Evolutionary conservation across 2,888 invertebrate genomes (phyloP).

Genomic region (Microplitis manilae): DNA sequence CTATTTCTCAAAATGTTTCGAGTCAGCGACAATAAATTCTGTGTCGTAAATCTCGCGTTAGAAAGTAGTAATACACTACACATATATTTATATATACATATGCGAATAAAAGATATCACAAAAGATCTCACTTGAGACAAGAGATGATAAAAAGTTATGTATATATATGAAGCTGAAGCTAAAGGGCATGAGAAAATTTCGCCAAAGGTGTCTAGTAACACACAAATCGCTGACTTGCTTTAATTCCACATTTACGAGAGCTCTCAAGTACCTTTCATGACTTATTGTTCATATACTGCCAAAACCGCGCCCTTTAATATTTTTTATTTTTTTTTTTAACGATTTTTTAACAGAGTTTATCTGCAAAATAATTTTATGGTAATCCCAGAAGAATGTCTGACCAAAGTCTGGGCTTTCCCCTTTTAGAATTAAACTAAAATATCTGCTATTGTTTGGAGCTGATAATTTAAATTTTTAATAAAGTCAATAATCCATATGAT

Average conservation of each 20-base stretch:
- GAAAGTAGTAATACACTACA: slow-evolving; percentile 52
- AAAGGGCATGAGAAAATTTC: background rate
- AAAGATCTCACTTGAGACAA: slow-evolving; percentile 14
- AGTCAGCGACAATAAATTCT: slow-evolving; percentile 31
- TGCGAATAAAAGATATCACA: background rate
- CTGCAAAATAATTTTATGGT: background rate
- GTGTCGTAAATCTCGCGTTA: slow-evolving; percentile 42
- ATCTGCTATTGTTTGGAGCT: background rate
- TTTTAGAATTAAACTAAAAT: background rate
- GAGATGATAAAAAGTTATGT: background rate
- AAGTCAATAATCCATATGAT: background rate
- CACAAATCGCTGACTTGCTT: background rate
- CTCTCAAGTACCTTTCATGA: background rate
- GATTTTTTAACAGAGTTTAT: too few relatives aligned
- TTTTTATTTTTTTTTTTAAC: too few relatives aligned
- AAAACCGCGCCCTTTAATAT: background rate
- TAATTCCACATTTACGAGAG: slow-evolving; percentile 7
- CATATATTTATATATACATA: background rate
- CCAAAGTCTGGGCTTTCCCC: background rate
- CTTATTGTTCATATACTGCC: background rate
- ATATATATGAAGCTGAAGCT: background rate
- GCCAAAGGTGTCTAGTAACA: slow-evolving; percentile 12
- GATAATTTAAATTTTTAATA: background rate
- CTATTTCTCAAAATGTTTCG: background rate
- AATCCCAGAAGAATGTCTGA: background rate